Percentiles rank a stretch among this genome's conserved stretches.
phyloP scores from a whole-genome alignment of 2,888 invertebrate species.

The Nasonia oneida region DNA sequence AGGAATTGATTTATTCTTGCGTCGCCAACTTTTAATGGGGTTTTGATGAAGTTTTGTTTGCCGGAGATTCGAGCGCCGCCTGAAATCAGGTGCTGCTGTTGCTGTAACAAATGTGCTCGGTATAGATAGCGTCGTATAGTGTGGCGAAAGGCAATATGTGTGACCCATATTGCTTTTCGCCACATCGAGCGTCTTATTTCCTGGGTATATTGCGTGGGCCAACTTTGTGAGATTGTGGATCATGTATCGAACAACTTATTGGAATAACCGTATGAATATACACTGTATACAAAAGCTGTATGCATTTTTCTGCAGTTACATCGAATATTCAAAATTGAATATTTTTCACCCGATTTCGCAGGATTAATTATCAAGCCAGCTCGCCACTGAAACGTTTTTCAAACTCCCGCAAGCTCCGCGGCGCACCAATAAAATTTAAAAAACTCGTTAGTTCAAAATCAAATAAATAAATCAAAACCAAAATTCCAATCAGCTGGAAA shows the following conservation, averaged over 20 bases:
- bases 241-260: not conserved
- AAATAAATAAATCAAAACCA: not conserved
- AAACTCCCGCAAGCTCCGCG: not conserved
- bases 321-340: not conserved
- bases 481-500: not conserved
- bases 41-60: conserved; percentile 4
- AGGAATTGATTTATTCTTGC: conserved; percentile 34
- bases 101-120: not conserved
- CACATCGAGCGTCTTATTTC: not conserved
- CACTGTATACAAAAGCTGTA: not conserved
- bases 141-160: not conserved
- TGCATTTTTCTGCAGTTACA: too few species aligned
- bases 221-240: not conserved
- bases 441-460: not conserved
- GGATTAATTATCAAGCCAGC: not conserved
- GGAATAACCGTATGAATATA: not conserved
- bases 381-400: not conserved
- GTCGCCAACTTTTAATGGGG: conserved; percentile 21
- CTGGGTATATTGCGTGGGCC: not conserved
- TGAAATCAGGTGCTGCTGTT: not conserved
- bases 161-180: not conserved
- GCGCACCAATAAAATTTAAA: not conserved
- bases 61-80: not conserved
- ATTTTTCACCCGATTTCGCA: not conserved
- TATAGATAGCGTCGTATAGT: not conserved